Evolutionary conservation across 2,888 invertebrate species (phyloP).

Genomic region (Drosophila nigricruria): DNA sequence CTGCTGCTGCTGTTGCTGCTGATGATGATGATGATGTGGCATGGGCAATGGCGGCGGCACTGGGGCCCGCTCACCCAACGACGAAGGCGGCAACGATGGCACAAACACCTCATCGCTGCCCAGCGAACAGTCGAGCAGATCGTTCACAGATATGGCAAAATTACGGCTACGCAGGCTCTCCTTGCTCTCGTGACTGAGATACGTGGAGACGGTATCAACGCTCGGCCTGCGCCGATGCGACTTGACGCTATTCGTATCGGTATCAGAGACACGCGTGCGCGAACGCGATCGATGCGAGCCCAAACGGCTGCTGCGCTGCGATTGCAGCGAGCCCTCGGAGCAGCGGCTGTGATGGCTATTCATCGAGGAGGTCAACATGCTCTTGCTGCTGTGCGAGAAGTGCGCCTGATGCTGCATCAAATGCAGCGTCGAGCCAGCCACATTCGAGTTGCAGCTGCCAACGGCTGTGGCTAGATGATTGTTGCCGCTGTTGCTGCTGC

Average conservation of each 20-base stretch:
- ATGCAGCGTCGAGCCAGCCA: slow-evolving; percentile 54
- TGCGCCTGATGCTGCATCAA: slow-evolving; percentile 66
- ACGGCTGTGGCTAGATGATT: slow-evolving; percentile 31
- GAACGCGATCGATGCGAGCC: slow-evolving; percentile 85
- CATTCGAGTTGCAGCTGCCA: slow-evolving; percentile 24
- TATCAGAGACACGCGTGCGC: slow-evolving; percentile 85
- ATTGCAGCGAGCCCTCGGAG: slow-evolving; percentile 84
- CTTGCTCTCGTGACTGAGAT: slow-evolving; percentile 94
- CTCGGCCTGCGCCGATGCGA: slow-evolving; percentile 92
- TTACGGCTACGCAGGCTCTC: slow-evolving; percentile 88
- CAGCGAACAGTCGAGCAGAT: slow-evolving; percentile 90
- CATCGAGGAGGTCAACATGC: slow-evolving; percentile 83
- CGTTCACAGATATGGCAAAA: slow-evolving; percentile 87
- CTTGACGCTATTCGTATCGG: slow-evolving; percentile 88
- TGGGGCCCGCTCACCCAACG: slow-evolving; percentile 80
- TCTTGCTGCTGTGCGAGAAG: slow-evolving; percentile 82
- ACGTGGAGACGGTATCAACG: slow-evolving; percentile 95
- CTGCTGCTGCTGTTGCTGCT: not conserved
- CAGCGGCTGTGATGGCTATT: slow-evolving; percentile 85
- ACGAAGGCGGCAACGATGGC: slow-evolving; percentile 82
- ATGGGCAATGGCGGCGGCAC: slow-evolving; percentile 79
- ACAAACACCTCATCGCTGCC: slow-evolving; percentile 91
- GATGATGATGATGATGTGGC: slow-evolving; percentile 58
- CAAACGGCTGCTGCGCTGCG: slow-evolving; percentile 80
- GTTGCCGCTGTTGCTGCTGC: slow-evolving; percentile 17